phyloP scores from a whole-genome alignment of 2,797 vertebrate species.

The Siniperca undulata region DNA sequence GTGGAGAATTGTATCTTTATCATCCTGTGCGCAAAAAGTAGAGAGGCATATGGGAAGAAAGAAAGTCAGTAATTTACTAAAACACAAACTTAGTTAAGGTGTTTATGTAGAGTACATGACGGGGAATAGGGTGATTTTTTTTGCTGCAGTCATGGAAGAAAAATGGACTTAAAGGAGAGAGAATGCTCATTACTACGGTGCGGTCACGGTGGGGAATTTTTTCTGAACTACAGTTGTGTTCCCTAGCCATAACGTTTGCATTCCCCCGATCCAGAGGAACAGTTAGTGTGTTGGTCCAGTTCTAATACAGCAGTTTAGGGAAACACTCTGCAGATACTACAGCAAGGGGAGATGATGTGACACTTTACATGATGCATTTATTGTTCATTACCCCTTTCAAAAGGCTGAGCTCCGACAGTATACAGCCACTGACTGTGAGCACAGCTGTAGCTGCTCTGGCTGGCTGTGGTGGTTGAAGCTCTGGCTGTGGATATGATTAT shows the following conservation, averaged over 20 bases:
- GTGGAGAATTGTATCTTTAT: neutral
- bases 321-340: slow-evolving; percentile 17
- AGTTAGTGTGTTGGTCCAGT: neutral
- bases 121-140: neutral
- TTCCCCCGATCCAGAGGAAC: too few relatives aligned
- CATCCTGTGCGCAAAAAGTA: neutral
- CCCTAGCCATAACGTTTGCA: too few relatives aligned
- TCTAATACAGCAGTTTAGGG: neutral
- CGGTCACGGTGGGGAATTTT: neutral
- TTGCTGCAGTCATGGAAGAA: neutral
- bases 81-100: slow-evolving; percentile 11
- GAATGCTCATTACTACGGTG: neutral
- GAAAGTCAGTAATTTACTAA: neutral
- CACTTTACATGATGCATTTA: slow-evolving; percentile 1
- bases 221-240: too few relatives aligned
- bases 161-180: neutral
- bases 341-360: slow-evolving; percentile 29
- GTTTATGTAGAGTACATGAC: neutral
- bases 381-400: neutral
- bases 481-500: neutral
- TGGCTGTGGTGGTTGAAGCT: slow-evolving; percentile 17
- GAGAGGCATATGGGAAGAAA: neutral
- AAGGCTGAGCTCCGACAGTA: neutral
- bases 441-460: slow-evolving; percentile 28
- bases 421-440: slow-evolving; percentile 26